A percentile compares a stretch with the other conserved stretches of the same genome.
Conservation (phyloP, 2,113 vertebrate genomes). For the Gymnarchus niloticus region DNA sequence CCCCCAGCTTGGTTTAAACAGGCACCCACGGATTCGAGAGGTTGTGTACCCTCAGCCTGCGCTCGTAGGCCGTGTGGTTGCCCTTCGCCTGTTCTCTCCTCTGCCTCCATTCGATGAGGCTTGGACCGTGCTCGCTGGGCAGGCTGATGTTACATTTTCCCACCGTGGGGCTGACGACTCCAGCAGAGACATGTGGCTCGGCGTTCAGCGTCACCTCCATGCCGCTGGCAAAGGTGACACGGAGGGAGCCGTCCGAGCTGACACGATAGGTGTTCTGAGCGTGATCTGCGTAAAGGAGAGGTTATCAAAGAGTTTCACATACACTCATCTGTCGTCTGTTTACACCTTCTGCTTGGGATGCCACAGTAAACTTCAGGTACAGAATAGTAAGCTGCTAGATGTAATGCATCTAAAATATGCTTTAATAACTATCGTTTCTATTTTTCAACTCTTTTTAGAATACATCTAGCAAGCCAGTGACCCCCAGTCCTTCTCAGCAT, state of each 20-base stretch:
- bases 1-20: not conserved
- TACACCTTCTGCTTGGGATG: not conserved
- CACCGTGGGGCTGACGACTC: constrained; percentile 83
- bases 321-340: not conserved
- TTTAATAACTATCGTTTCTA: not conserved
- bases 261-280: constrained; percentile 87
- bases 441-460: not conserved
- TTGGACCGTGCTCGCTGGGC: constrained; percentile 88
- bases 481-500: not conserved
- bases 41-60: constrained; percentile 80
- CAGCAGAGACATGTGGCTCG: constrained; percentile 84
- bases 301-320: not conserved
- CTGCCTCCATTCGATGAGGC: constrained; percentile 95
- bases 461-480: not conserved
- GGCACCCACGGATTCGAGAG: not conserved
- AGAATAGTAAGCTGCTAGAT: not conserved
- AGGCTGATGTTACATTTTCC: constrained; percentile 95
- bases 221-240: constrained; percentile 86
- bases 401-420: not conserved
- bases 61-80: constrained; percentile 88
- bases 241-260: constrained; percentile 86
- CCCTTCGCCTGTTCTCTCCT: constrained; percentile 91
- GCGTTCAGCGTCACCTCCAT: constrained; percentile 92
- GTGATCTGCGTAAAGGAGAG: constrained; percentile 66
- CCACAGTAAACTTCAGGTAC: not conserved